Evolutionary conservation across 1,140 invertebrate species (phyloP).

Genomic region (Aphaenogaster floridana): DNA sequence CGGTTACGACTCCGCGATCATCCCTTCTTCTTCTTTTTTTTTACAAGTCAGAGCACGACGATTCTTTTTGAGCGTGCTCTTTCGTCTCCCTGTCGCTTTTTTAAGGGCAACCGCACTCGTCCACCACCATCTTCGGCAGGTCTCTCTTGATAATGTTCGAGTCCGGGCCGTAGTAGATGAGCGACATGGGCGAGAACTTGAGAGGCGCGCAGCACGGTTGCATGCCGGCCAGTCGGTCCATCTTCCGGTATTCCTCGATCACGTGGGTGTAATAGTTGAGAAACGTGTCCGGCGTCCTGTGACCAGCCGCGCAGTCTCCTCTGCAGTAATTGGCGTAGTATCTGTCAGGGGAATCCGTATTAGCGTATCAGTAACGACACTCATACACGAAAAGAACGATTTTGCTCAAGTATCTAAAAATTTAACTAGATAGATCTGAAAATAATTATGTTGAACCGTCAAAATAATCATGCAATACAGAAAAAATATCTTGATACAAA

Average conservation of each 20-base stretch:
- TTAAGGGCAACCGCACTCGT: constrained; percentile 97
- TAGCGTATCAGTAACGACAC: background rate
- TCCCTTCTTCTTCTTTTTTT: background rate
- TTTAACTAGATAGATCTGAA: no score
- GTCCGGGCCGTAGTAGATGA: constrained; percentile 97
- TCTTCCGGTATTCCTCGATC: constrained; percentile 95
- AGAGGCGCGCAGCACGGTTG: constrained; percentile 97
- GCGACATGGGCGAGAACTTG: constrained; percentile 96
- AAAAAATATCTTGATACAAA: no score
- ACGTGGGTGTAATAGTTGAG: constrained; percentile 96
- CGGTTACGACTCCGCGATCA: constrained; percentile 20
- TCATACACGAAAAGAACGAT: no score
- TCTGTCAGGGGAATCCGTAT: constrained; percentile 79
- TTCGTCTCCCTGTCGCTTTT: constrained; percentile 35
- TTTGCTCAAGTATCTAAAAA: no score
- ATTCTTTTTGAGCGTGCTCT: constrained; percentile 1
- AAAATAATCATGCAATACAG: no score
- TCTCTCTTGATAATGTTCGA: constrained; percentile 97
- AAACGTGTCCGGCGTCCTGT: constrained; percentile 94
- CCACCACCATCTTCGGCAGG: constrained; percentile 98
- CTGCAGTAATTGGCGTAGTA: constrained; percentile 98
- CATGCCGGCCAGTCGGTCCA: constrained; percentile 91
- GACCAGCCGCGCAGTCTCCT: constrained; percentile 92
- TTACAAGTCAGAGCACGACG: constrained; percentile 19
- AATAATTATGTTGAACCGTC: no score